phyloP scores from a whole-genome alignment of 2,113 vertebrate genomes.

The Phodopus roborovskii region DNA sequence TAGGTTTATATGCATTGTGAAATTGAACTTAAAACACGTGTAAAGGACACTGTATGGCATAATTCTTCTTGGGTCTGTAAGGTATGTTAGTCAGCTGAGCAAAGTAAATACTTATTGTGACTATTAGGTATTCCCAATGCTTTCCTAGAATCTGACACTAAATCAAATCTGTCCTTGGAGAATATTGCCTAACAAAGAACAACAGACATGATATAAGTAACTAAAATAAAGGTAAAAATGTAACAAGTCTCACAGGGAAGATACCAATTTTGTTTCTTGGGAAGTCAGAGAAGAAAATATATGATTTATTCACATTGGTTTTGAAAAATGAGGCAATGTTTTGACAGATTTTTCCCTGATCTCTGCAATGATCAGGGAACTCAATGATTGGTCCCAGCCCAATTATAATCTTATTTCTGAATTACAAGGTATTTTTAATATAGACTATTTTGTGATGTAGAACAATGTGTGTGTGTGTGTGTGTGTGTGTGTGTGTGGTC shows the following conservation, averaged over 20 bases:
- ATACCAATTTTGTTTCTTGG: neutral
- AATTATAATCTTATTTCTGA: neutral
- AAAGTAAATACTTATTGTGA: neutral
- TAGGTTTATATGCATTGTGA: slow-evolving; percentile 7
- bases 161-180: neutral
- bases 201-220: neutral
- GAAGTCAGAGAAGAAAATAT: neutral
- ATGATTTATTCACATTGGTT: neutral
- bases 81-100: slow-evolving; percentile 8
- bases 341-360: neutral
- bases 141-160: neutral
- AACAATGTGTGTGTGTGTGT: neutral
- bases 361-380: neutral
- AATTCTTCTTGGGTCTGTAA: neutral
- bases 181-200: neutral
- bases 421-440: neutral
- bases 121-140: neutral
- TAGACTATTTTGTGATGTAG: neutral
- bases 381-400: neutral
- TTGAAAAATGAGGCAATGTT: neutral
- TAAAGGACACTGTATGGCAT: neutral
- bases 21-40: slow-evolving; percentile 1
- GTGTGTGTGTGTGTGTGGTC: neutral
- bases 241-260: neutral
- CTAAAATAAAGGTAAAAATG: neutral